Evolutionary conservation across 2,113 vertebrate genomes (phyloP), one percentile per base, ranked within the genome.

Genomic region (Todiramphus chloris): DNA sequence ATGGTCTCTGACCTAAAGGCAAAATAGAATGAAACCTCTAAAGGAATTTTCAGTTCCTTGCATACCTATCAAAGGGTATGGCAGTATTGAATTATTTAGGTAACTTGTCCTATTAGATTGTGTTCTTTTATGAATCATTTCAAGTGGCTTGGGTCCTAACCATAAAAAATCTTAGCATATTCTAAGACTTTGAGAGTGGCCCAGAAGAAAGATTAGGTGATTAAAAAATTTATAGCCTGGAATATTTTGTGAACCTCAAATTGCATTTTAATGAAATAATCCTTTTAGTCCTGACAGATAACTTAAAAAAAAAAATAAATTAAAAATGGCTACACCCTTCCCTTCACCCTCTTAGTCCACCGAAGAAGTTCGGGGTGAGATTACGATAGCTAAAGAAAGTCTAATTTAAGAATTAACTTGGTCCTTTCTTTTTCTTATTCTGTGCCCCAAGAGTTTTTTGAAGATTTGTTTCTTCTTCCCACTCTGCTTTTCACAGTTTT

Each of bases 21-120:
- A 96, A 97, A 93, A 90, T 63, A 60, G 96, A 88, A 97, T 28
- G 2, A 96, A 98, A 55, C 74, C 46, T 20, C 78, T 60, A 8
- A 90, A 93, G 79, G 92, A 95, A 13, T 93, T 90, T 75, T 67
- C 86, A 53, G 58, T 92, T 72, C 91, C 91, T 60, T 28, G 13
- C 5, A 30, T 90, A 55, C 90, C 92, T 43, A 92, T 60, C 7
- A 97, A 94, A 91, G 90, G 70, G 77, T 94, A 46, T 72, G 86
- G 95, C 91, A 51, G 21, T 33, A 27, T 1, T 85, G 43, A 87
- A 82, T 81, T 87, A 87, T 95, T 93, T 87, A 93, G 46, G 33
- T 56, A 68, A 64, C 66, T 79, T 87, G 27, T 39, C 66, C 33
- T 77, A 10, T 58, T 84, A 51, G 48, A 39, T 6, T 56, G 15